Evolutionary conservation across 2,888 invertebrate genomes (phyloP).

Genomic region (Nomada hirtipes): DNA sequence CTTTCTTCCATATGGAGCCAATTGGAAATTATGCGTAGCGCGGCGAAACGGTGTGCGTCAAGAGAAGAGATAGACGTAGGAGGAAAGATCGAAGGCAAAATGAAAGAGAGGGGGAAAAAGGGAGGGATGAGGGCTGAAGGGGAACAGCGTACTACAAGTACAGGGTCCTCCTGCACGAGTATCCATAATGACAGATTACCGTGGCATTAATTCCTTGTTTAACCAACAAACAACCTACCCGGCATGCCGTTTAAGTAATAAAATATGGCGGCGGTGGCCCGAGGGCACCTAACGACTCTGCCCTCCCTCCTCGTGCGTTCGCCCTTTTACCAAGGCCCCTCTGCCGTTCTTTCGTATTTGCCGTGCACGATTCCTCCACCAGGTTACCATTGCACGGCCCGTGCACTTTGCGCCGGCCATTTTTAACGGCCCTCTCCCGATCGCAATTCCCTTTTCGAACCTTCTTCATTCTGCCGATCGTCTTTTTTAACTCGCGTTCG

Average conservation of each 20-base stretch:
- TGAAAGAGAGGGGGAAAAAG: slow-evolving; percentile 27
- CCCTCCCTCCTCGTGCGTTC: slow-evolving; percentile 45
- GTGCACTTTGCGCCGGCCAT: slow-evolving; percentile 42
- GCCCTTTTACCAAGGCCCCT: slow-evolving; percentile 41
- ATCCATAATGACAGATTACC: slow-evolving; percentile 79
- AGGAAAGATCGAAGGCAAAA: not conserved
- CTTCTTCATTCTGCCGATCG: not conserved
- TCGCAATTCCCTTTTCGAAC: slow-evolving; percentile 13
- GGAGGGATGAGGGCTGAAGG: slow-evolving; percentile 19
- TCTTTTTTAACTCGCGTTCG: not conserved
- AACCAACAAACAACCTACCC: slow-evolving; percentile 79
- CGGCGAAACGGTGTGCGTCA: slow-evolving; percentile 15
- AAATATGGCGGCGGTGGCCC: slow-evolving; percentile 77
- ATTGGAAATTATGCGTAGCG: slow-evolving; percentile 56
- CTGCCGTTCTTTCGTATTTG: slow-evolving; percentile 41
- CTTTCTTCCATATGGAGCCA: slow-evolving; percentile 35
- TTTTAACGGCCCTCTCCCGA: slow-evolving; percentile 47
- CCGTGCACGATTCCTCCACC: slow-evolving; percentile 20
- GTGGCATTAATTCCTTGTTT: slow-evolving; percentile 80
- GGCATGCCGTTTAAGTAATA: slow-evolving; percentile 79
- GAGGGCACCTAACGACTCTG: slow-evolving; percentile 61
- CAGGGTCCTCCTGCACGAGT: slow-evolving; percentile 70
- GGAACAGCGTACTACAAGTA: slow-evolving; percentile 62
- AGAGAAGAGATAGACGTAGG: slow-evolving; percentile 17
- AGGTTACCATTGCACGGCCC: slow-evolving; percentile 52